Percentiles rank a stretch among this genome's conserved stretches.
Evolutionary conservation across 2,888 invertebrate genomes (phyloP).

Genomic region (Synanthedon formicaeformis): DNA sequence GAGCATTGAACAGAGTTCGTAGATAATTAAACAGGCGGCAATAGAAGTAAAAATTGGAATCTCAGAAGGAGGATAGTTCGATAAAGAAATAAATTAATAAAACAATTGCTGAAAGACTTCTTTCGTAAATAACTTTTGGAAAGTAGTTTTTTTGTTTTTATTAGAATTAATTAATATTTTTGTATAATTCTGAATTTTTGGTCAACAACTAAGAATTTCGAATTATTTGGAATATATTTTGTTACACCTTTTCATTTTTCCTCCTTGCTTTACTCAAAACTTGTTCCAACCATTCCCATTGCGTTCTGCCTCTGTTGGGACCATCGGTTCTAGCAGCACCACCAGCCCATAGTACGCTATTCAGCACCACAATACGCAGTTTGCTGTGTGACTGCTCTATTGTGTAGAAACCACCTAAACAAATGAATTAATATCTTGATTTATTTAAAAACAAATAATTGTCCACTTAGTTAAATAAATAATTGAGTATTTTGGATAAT

Average conservation of each 20-base stretch:
- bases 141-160: no score
- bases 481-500: neutral
- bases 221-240: no score
- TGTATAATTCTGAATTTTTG: no score
- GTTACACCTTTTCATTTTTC: slow-evolving; percentile 82
- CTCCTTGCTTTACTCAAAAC: slow-evolving; percentile 79
- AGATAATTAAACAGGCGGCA: no score
- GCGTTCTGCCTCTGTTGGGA: slow-evolving; percentile 67
- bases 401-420: slow-evolving; percentile 88
- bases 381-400: slow-evolving; percentile 85
- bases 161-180: no score
- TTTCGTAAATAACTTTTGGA: no score
- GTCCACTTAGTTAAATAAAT: neutral
- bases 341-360: slow-evolving; percentile 86
- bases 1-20: no score
- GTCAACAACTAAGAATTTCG: no score
- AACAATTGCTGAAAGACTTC: no score
- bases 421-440: slow-evolving; percentile 1
- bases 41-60: no score
- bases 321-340: slow-evolving; percentile 53
- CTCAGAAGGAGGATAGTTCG: no score
- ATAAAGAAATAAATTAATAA: no score
- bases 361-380: slow-evolving; percentile 85
- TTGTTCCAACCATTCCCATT: slow-evolving; percentile 87
- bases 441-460: neutral